These are phyloP conservation scores for Macrotus californicus DNA, from an alignment of 2,113 vertebrate genomes.

Conservation along the genomic window DNA sequence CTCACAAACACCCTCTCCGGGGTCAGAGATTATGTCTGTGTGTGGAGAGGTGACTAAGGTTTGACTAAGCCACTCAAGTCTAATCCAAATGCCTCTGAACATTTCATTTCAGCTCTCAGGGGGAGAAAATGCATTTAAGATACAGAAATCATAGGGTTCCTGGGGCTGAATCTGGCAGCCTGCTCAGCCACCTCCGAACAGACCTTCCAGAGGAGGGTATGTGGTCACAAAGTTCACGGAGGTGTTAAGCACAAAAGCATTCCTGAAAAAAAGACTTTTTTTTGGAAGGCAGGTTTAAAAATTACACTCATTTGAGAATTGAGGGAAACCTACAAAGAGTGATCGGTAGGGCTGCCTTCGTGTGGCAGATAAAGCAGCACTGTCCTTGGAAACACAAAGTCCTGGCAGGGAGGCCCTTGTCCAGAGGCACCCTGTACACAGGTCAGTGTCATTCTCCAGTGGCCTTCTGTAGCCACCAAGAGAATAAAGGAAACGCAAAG, in stretches of 20 bases:
- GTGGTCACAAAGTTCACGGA: slow-evolving; percentile 68
- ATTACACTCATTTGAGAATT: slow-evolving; percentile 41
- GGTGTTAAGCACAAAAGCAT: slow-evolving; percentile 79
- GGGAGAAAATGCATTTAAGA: slow-evolving; percentile 60
- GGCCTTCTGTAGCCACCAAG: background rate
- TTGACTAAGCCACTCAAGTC: background rate
- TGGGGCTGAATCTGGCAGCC: slow-evolving; percentile 48
- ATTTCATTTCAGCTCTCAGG: slow-evolving; percentile 60
- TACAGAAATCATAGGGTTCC: slow-evolving; percentile 61
- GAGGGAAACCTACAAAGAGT: background rate
- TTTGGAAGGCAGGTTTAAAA: slow-evolving; percentile 55
- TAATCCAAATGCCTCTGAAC: slow-evolving; percentile 65
- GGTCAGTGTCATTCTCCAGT: background rate
- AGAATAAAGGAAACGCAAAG: background rate
- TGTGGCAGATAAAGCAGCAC: background rate
- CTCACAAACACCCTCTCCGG: slow-evolving; percentile 19
- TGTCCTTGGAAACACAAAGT: background rate
- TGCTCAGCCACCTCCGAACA: slow-evolving; percentile 65
- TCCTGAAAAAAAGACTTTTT: slow-evolving; percentile 46
- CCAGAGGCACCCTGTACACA: background rate
- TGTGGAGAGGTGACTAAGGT: slow-evolving; percentile 42
- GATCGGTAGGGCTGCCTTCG: background rate
- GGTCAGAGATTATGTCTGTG: background rate
- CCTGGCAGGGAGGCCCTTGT: background rate
- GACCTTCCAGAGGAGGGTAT: slow-evolving; percentile 74